A percentile compares a stretch with the other conserved stretches of the same genome.
Conservation (phyloP, 1,140 invertebrate genomes). For the Danaus plexippus region DNA sequence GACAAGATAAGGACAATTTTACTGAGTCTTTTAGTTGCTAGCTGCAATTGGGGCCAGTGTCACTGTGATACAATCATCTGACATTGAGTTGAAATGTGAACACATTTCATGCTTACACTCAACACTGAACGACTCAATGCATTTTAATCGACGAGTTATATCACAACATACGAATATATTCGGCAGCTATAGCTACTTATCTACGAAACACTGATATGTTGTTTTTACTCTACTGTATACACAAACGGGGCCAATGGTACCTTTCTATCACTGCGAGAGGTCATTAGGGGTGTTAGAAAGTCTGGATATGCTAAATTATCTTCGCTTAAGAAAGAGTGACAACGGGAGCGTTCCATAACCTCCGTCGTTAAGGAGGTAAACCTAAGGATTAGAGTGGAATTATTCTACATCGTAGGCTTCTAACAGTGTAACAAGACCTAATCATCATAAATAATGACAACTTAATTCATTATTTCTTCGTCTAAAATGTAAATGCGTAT, state of each 20-base stretch:
- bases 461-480: conserved; percentile 65
- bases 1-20: too few relatives aligned
- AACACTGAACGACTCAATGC: conserved; percentile 20
- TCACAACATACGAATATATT: conserved; percentile 21
- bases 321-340: conserved; percentile 57
- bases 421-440: conserved; percentile 26
- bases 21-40: background rate
- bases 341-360: conserved; percentile 65
- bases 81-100: conserved; percentile 32
- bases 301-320: conserved; percentile 53
- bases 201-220: conserved; percentile 57
- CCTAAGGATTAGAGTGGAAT: conserved; percentile 51
- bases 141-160: conserved; percentile 20
- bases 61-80: conserved; percentile 30
- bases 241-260: conserved; percentile 38
- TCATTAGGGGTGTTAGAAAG: conserved; percentile 62
- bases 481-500: conserved; percentile 60
- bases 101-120: conserved; percentile 24
- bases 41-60: conserved; percentile 35
- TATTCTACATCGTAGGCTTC: conserved; percentile 31
- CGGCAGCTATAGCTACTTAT: conserved; percentile 32
- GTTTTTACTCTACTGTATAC: conserved; percentile 40
- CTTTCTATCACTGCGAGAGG: conserved; percentile 50
- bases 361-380: conserved; percentile 55
- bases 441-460: conserved; percentile 38